These are phyloP conservation scores for Hydropotes inermis DNA, from an alignment of 2,113 vertebrate species.

Conservation along the genomic window DNA sequence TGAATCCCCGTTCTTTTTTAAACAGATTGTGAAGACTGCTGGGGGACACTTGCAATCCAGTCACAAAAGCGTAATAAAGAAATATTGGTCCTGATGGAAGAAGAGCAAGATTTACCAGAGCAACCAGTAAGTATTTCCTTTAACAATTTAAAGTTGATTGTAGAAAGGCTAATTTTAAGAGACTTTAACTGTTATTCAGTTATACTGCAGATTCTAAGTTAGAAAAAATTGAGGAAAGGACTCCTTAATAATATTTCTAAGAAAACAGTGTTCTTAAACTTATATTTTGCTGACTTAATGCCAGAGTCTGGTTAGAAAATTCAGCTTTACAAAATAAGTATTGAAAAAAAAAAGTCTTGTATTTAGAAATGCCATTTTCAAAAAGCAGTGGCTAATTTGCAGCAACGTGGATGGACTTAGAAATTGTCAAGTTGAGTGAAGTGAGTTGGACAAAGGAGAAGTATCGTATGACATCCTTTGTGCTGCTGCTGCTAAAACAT, in stretches of 20 bases:
- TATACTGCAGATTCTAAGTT: slow-evolving; percentile 44
- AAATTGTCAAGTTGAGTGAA: not conserved
- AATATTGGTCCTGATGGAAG: slow-evolving; percentile 81
- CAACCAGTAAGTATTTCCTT: slow-evolving; percentile 82
- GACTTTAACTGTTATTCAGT: not conserved
- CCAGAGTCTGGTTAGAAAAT: slow-evolving; percentile 16
- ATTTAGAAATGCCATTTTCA: slow-evolving; percentile 23
- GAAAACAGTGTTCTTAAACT: slow-evolving; percentile 41
- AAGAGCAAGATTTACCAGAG: slow-evolving; percentile 82
- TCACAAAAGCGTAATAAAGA: slow-evolving; percentile 45
- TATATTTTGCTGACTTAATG: not conserved
- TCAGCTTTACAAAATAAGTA: not conserved
- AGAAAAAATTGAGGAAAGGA: slow-evolving; percentile 42
- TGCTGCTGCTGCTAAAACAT: not conserved
- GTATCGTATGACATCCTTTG: not conserved
- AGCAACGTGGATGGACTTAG: not conserved
- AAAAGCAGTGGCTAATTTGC: not conserved
- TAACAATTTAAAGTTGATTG: slow-evolving; percentile 40
- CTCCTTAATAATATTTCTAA: slow-evolving; percentile 6
- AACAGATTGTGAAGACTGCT: slow-evolving; percentile 81
- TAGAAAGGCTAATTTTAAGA: slow-evolving; percentile 2
- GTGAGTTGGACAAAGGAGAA: not conserved
- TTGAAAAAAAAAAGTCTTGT: not conserved
- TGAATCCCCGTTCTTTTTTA: slow-evolving; percentile 71
- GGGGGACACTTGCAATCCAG: slow-evolving; percentile 57